phyloP scores from a whole-genome alignment of 1,140 invertebrate genomes.

The Tetramorium simillimum region DNA sequence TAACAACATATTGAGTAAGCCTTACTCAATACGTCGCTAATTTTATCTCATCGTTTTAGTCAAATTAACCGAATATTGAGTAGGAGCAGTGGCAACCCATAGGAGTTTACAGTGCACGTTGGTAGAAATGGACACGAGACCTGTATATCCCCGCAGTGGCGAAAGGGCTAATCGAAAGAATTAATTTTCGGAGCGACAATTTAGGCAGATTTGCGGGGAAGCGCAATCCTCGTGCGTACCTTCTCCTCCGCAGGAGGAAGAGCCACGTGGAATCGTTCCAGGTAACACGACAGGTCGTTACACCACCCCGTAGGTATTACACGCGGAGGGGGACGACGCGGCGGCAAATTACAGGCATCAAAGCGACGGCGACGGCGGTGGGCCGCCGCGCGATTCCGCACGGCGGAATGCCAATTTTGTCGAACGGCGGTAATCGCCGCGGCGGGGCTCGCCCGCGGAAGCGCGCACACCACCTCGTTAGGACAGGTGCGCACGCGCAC shows the following conservation, averaged over 20 bases:
- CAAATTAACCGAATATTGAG: too few species aligned
- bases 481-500: not conserved
- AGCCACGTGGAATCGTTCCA: not conserved
- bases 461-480: not conserved
- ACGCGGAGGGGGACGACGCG: not conserved
- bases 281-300: not conserved
- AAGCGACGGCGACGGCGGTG: not conserved
- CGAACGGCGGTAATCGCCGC: slow-evolving; percentile 5
- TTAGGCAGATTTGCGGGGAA: not conserved
- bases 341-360: slow-evolving; percentile 16
- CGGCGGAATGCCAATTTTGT: slow-evolving; percentile 19
- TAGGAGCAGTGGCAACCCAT: too few species aligned
- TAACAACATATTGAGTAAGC: too few species aligned
- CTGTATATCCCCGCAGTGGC: too few species aligned
- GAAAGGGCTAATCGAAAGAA: not conserved
- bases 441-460: not conserved
- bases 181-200: not conserved
- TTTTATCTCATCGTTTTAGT: too few species aligned
- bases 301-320: not conserved
- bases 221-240: not conserved
- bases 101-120: too few species aligned
- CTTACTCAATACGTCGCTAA: too few species aligned
- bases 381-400: not conserved
- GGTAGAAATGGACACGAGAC: too few species aligned
- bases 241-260: not conserved